A percentile compares a stretch with the other conserved stretches of the same genome.
Conservation (phyloP, 2,113 vertebrate genomes). For the Clarias batrachus region DNA sequence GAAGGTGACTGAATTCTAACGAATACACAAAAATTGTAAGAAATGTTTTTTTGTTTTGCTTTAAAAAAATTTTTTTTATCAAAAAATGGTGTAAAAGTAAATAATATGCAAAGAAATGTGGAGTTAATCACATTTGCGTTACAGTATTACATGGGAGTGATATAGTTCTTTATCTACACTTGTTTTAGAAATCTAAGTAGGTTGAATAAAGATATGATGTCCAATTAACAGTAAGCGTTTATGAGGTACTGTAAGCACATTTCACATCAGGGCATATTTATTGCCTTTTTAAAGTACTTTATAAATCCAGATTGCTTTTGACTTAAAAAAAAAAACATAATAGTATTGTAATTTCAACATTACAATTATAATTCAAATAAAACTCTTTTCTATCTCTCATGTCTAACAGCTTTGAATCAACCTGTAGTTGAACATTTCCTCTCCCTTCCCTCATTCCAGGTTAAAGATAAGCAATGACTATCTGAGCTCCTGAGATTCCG, state of each 20-base stretch:
- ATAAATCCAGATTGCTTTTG: neutral
- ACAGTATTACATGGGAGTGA: neutral
- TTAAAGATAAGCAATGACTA: neutral
- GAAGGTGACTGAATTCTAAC: neutral
- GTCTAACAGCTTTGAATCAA: neutral
- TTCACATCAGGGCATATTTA: neutral
- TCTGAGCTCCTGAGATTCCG: neutral
- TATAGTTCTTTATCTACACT: conserved; percentile 7
- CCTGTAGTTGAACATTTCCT: neutral
- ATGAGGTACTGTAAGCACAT: neutral
- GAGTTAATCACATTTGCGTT: neutral
- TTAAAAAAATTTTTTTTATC: too few relatives aligned
- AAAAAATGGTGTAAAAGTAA: neutral
- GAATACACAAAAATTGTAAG: neutral
- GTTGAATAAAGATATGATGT: neutral
- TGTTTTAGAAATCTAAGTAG: neutral
- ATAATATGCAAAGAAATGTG: neutral
- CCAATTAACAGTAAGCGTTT: neutral
- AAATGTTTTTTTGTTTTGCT: too few relatives aligned
- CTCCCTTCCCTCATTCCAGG: neutral
- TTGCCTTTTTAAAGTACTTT: neutral
- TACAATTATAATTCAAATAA: neutral
- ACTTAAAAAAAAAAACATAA: neutral
- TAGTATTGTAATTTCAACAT: neutral
- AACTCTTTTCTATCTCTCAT: neutral